phyloP scores from a whole-genome alignment of 2,797 vertebrate genomes.

The Fistularia commersonii region DNA sequence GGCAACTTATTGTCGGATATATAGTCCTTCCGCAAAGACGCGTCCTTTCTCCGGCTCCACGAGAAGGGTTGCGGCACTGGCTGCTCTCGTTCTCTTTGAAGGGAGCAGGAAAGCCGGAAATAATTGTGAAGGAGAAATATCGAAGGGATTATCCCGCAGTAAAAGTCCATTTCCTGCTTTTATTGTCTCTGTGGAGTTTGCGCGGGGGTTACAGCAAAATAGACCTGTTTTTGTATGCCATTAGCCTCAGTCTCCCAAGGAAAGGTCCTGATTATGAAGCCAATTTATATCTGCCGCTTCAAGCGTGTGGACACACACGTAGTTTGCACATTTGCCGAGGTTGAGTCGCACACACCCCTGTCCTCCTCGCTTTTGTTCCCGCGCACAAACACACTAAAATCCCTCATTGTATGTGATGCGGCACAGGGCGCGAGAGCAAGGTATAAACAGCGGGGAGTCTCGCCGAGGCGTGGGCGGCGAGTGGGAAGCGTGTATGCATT shows the following conservation, averaged over 20 bases:
- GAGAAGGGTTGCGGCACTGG: too few species aligned
- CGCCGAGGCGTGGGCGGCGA: conserved; percentile 61
- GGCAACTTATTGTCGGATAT: too few species aligned
- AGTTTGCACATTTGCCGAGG: too few species aligned
- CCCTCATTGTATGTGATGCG: conserved; percentile 38
- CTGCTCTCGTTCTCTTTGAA: background rate
- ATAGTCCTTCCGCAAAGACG: too few species aligned
- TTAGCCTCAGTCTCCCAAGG: conserved; percentile 24
- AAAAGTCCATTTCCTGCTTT: conserved; percentile 7
- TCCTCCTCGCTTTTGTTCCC: conserved; percentile 35
- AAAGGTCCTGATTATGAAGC: conserved; percentile 47
- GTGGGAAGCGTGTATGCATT: conserved; percentile 72
- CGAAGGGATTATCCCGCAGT: conserved; percentile 9
- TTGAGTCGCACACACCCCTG: conserved; percentile 1
- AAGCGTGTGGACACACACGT: conserved; percentile 36
- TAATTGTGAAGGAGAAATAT: conserved; percentile 8
- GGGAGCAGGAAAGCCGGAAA: background rate
- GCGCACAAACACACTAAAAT: conserved; percentile 17
- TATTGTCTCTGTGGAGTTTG: conserved; percentile 1
- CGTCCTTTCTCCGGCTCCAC: too few species aligned
- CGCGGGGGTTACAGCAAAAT: conserved; percentile 1
- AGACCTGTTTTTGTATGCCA: conserved; percentile 19
- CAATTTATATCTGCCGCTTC: conserved; percentile 48
- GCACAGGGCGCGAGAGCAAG: conserved; percentile 50
- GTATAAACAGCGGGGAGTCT: conserved; percentile 63